These are phyloP conservation scores for Vireo altiloquus DNA, from an alignment of 2,113 vertebrate genomes.

Conservation along the genomic window DNA sequence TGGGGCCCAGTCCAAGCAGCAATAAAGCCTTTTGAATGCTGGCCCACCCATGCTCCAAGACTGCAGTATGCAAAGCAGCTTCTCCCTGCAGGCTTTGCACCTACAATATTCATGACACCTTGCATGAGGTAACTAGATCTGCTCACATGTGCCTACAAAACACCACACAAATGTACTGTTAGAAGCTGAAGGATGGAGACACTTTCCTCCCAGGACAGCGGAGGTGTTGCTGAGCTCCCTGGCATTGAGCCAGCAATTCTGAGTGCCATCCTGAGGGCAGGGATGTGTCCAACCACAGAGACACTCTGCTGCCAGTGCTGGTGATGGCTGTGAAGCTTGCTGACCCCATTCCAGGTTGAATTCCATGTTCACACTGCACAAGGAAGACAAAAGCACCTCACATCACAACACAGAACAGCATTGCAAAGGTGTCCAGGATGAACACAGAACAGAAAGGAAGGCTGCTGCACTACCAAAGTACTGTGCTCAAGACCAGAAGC, in stretches of 20 bases:
- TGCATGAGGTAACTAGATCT: not conserved
- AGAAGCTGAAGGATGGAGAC: not conserved
- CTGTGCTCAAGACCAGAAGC: not conserved
- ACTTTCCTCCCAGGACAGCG: not conserved
- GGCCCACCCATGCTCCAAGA: not conserved
- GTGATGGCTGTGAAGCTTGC: too few species aligned
- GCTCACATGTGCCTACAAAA: not conserved
- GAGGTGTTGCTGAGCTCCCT: not conserved
- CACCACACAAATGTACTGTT: not conserved
- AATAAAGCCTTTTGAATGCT: not conserved
- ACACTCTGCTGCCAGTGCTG: not conserved
- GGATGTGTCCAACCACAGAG: too few species aligned
- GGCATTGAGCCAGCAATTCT: not conserved
- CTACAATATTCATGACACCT: not conserved
- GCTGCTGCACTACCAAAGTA: not conserved
- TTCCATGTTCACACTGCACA: not conserved
- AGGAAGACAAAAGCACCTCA: not conserved
- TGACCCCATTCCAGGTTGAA: not conserved
- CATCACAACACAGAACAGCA: not conserved
- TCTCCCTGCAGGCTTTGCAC: not conserved
- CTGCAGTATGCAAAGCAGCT: not conserved
- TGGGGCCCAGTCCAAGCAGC: not conserved
- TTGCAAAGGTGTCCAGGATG: not conserved
- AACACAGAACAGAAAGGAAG: not conserved
- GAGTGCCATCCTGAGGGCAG: accelerated